phyloP scores from a whole-genome alignment of 2,113 vertebrate species.

The Hassar affinis region DNA sequence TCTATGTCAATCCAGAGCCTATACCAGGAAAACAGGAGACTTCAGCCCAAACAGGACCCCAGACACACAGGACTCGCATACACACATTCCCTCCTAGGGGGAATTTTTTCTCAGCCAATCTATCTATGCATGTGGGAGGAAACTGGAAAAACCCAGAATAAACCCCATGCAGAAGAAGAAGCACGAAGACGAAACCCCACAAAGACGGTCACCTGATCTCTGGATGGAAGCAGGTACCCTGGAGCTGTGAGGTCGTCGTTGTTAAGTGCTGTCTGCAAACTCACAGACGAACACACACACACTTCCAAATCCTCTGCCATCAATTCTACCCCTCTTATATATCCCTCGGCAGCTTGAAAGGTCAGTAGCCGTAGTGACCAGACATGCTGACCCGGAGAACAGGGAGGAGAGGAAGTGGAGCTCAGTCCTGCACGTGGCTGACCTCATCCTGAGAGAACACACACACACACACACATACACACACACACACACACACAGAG shows the following conservation, averaged over 20 bases:
- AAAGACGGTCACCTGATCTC: background rate
- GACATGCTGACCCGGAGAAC: conserved; percentile 42
- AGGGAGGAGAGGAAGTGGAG: conserved; percentile 38
- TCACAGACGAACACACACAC: background rate
- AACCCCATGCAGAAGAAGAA: background rate
- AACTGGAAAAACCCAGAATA: background rate
- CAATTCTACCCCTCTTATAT: background rate
- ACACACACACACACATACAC: conserved; percentile 21
- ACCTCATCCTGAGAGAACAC: conserved; percentile 13
- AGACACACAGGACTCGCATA: background rate
- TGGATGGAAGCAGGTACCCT: background rate
- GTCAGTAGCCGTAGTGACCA: conserved; percentile 13
- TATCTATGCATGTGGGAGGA: background rate
- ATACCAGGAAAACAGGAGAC: background rate
- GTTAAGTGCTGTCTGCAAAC: background rate
- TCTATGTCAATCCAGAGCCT: background rate
- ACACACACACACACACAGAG: background rate
- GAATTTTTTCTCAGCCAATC: background rate
- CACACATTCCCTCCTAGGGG: background rate
- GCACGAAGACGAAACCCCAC: background rate
- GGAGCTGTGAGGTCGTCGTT: background rate
- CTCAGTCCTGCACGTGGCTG: conserved; percentile 9
- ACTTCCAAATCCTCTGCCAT: background rate
- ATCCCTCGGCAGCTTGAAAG: background rate
- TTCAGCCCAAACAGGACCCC: background rate